Conservation (phyloP, 2,113 vertebrate species). For the Eptesicus fuscus region DNA sequence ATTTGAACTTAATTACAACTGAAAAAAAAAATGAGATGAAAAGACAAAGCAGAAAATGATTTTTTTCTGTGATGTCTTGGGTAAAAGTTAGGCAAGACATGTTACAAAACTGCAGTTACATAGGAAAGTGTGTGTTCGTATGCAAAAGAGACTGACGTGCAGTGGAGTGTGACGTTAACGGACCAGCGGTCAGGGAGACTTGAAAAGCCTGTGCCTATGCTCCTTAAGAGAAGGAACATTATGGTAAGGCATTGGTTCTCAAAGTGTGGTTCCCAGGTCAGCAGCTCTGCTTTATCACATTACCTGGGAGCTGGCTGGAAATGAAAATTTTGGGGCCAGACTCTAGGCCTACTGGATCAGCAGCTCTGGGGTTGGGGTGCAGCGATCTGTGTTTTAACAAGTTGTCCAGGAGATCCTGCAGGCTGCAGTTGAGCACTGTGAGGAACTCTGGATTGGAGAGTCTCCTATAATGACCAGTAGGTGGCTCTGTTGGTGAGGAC, state of each 20-base stretch:
- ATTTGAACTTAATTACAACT: neutral
- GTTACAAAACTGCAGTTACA: neutral
- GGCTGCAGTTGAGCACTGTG: neutral
- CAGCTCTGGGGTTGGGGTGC: neutral
- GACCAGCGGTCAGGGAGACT: neutral
- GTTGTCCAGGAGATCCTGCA: neutral
- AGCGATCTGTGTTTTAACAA: neutral
- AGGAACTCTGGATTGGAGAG: neutral
- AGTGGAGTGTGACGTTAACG: neutral
- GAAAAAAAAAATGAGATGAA: neutral
- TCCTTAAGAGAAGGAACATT: neutral
- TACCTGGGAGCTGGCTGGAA: neutral
- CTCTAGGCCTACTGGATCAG: neutral
- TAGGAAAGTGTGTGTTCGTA: neutral
- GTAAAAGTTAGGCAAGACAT: neutral
- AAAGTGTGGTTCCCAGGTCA: neutral
- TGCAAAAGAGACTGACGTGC: neutral
- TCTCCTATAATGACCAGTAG: neutral
- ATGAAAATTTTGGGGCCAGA: neutral
- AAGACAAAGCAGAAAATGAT: neutral
- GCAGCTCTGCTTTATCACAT: neutral
- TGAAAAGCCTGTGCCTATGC: neutral
- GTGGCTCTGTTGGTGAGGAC: conserved; percentile 53
- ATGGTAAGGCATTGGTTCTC: neutral
- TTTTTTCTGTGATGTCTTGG: neutral